Evolutionary conservation across 2,888 invertebrate genomes (phyloP).

Genomic region (Agriopis marginaria): DNA sequence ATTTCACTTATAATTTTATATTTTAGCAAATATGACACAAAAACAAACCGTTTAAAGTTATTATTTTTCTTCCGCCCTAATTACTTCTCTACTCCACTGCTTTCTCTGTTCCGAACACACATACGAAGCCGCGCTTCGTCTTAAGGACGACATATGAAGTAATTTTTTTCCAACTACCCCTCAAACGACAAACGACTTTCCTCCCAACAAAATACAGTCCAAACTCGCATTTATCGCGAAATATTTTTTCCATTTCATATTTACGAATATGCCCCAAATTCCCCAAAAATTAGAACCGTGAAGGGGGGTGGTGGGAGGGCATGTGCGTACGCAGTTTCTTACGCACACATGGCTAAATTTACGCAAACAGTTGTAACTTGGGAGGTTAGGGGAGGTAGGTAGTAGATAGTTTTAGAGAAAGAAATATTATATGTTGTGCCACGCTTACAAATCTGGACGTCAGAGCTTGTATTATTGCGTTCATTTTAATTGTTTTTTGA

Average conservation of each 20-base stretch:
- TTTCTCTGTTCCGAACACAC: conserved; percentile 73
- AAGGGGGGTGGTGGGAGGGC: conserved; percentile 74
- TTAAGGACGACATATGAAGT: conserved; percentile 87
- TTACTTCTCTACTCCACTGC: conserved; percentile 57
- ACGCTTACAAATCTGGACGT: conserved; percentile 58
- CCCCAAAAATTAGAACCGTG: conserved; percentile 87
- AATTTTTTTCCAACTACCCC: conserved; percentile 81
- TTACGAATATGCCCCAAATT: conserved; percentile 88
- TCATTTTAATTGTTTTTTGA: conserved; percentile 54
- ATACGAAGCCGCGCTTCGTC: conserved; percentile 85
- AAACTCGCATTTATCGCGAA: conserved; percentile 68
- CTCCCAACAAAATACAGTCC: conserved; percentile 50
- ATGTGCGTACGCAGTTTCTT: conserved; percentile 70
- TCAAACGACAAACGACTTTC: conserved; percentile 63
- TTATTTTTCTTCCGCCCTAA: conserved; percentile 19
- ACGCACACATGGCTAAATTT: conserved; percentile 58
- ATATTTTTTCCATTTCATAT: conserved; percentile 87
- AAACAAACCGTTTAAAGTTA: not conserved
- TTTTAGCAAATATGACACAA: not conserved
- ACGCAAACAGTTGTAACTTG: conserved; percentile 44
- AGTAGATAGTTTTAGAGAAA: conserved; percentile 83
- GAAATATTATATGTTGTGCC: conserved; percentile 73
- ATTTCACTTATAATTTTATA: no score
- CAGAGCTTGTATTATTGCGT: conserved; percentile 54
- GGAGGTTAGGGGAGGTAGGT: conserved; percentile 43